A percentile compares a stretch with the other conserved stretches of the same genome.
Evolutionary conservation across 2,888 invertebrate genomes (phyloP).

Genomic region (Gerris lacustris): DNA sequence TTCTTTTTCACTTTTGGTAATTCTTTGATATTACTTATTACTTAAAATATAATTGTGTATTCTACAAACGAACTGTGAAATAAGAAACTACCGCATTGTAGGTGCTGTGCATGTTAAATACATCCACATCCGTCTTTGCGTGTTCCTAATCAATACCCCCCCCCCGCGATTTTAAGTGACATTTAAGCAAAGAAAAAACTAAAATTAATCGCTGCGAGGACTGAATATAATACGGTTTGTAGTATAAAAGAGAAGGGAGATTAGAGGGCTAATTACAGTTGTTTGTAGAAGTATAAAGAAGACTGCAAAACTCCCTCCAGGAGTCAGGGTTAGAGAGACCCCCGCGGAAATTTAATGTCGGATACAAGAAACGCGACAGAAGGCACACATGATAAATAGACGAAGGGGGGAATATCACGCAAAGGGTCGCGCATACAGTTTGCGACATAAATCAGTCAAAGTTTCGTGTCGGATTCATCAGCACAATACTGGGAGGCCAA

Average conservation of each 20-base stretch:
- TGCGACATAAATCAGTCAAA: slow-evolving; percentile 5
- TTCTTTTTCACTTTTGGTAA: no score
- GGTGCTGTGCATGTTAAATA: background rate
- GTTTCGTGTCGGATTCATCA: slow-evolving; percentile 5
- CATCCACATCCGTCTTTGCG: background rate
- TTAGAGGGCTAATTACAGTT: slow-evolving; percentile 1
- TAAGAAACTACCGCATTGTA: no score
- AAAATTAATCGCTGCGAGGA: background rate
- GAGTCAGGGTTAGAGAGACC: background rate
- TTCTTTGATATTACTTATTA: no score
- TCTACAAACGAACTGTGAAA: no score
- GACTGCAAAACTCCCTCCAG: background rate
- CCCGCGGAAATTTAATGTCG: slow-evolving; percentile 2
- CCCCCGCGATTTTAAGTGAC: background rate
- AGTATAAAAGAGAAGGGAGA: background rate
- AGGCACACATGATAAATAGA: slow-evolving; percentile 5
- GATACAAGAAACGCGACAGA: slow-evolving; percentile 5
- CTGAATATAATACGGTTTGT: background rate
- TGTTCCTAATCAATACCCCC: background rate
- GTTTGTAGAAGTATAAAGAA: background rate
- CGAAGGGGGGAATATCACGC: slow-evolving; percentile 1
- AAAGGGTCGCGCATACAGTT: slow-evolving; percentile 5
- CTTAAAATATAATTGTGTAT: no score
- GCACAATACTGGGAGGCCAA: slow-evolving; percentile 5
- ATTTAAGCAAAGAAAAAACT: background rate